Evolutionary conservation across 2,797 vertebrate species (phyloP).

Genomic region (Odontamblyopus rebecca): DNA sequence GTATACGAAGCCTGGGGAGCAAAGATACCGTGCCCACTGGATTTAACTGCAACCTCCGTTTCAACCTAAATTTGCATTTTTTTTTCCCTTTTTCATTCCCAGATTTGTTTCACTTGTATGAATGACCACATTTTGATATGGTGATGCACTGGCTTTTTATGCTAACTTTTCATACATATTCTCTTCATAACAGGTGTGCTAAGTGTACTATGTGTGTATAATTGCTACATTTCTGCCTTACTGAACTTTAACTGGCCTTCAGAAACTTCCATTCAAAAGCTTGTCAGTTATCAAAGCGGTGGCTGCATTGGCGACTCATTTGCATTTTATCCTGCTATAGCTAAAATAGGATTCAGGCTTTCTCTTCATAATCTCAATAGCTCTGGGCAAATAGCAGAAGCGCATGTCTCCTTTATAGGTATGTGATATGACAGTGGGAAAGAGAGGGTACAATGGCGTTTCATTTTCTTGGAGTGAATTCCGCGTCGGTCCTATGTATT

Average conservation of each 20-base stretch:
- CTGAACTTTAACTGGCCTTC: conserved; percentile 31
- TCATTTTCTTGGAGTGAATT: conserved; percentile 27
- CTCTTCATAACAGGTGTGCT: conserved; percentile 14
- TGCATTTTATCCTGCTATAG: conserved; percentile 36
- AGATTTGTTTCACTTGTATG: conserved; percentile 40
- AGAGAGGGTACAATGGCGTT: conserved; percentile 11
- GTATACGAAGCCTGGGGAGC: conserved; percentile 41
- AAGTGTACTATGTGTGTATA: conserved; percentile 15
- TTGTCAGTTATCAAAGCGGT: conserved; percentile 23
- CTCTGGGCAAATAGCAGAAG: conserved; percentile 27
- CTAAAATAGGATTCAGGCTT: conserved; percentile 35
- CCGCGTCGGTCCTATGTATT: conserved; percentile 30
- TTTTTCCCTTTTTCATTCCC: conserved; percentile 31
- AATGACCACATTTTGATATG: conserved; percentile 42
- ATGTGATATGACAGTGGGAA: conserved; percentile 24
- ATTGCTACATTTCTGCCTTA: conserved; percentile 19
- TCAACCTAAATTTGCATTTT: conserved; percentile 29
- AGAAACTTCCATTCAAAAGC: conserved; percentile 24
- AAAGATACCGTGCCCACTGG: conserved; percentile 52
- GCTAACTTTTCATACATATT: background rate
- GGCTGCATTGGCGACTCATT: conserved; percentile 23
- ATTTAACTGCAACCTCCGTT: conserved; percentile 26
- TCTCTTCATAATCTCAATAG: conserved; percentile 34
- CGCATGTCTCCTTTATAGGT: conserved; percentile 25
- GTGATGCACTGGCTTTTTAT: conserved; percentile 27